Base-by-base conservation (phyloP, 2,113 vertebrate genomes). In the Podiceps cristatus region DNA sequence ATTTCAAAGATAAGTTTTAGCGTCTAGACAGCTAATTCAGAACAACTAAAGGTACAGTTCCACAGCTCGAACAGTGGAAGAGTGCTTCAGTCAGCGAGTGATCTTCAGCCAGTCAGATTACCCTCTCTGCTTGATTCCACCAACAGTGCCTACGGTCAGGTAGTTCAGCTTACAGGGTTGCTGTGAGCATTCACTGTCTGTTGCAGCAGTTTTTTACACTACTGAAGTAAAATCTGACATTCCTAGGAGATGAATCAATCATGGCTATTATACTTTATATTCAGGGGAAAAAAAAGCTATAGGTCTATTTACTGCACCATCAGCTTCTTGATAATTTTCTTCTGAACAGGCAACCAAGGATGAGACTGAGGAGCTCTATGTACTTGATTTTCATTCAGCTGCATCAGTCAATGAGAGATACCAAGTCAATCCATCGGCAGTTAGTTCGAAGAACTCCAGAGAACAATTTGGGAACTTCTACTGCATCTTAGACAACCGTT, bases 281-380 rank as follows among this genome's bases (percentile, higher is more conserved):
- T 63, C 19, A 27, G 71, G 47, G 56, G 67, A 27, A n/a, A 63
- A n/a, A 63, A 79, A 86, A 71, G 37, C 35, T 77, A 20, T 18
- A 86, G 47, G 31, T 64, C 71, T 93, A 73, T 94, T 96, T 96
- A 77, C 47, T 89, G 84, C 82, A 91, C 27, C 74, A 86, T 73
- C 49, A 95, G 59, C 40, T 94, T 88, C 77, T 29, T 62, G 83
- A 67, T 83, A 28, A 58, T 68, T 88, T 86, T 92, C 40, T 76
- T 67, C 50, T 69, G 45, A 91, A 84, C 7, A 37, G 55, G 67
- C 58, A 80, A 83, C 71, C 52, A 77, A 88, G 88, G 44, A 77
- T 66, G 83, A 90, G 37, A 86, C 67, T 72, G 45, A 95, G 80
- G 59, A 92, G 16, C 33, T 79, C 25, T 24, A 20, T 31, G 45